phyloP scores from a whole-genome alignment of 1,140 invertebrate species.

The Cherax quadricarinatus region DNA sequence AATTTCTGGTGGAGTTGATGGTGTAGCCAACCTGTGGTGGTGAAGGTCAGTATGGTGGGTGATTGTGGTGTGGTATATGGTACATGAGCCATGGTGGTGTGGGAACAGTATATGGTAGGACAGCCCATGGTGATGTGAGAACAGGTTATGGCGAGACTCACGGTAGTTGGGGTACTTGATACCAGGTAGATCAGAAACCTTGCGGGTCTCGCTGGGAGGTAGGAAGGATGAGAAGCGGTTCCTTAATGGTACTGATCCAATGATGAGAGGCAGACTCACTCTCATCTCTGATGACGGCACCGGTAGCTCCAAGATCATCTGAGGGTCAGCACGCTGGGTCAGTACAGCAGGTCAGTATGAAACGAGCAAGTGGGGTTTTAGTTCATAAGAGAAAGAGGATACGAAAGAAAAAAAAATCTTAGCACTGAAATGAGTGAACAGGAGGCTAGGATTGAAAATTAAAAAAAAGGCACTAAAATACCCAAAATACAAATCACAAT shows the following conservation, averaged over 20 bases:
- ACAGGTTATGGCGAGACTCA: constrained; percentile 40
- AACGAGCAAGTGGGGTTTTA: too few relatives aligned
- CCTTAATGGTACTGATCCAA: constrained; percentile 74
- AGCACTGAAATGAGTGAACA: too few relatives aligned
- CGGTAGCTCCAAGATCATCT: constrained; percentile 74
- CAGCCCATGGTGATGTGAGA: background rate
- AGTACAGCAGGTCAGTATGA: too few relatives aligned
- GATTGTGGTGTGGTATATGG: background rate
- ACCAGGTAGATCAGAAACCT: constrained; percentile 44
- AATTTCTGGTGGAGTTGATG: too few relatives aligned
- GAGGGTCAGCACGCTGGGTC: background rate
- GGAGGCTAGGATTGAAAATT: too few relatives aligned
- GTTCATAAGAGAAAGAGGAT: background rate
- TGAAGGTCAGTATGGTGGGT: too few relatives aligned
- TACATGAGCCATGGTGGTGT: background rate
- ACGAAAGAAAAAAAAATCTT: background rate
- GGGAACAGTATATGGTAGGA: background rate
- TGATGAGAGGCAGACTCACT: constrained; percentile 74
- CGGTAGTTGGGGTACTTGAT: constrained; percentile 73
- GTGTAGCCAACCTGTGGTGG: too few relatives aligned
- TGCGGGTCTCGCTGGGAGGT: constrained; percentile 54
- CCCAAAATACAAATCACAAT: too few relatives aligned
- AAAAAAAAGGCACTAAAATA: too few relatives aligned
- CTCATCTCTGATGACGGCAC: constrained; percentile 72
- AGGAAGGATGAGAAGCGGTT: constrained; percentile 67